Evolutionary conservation across 1,140 invertebrate species (phyloP).

Genomic region (Aphaenogaster ashmeadi): DNA sequence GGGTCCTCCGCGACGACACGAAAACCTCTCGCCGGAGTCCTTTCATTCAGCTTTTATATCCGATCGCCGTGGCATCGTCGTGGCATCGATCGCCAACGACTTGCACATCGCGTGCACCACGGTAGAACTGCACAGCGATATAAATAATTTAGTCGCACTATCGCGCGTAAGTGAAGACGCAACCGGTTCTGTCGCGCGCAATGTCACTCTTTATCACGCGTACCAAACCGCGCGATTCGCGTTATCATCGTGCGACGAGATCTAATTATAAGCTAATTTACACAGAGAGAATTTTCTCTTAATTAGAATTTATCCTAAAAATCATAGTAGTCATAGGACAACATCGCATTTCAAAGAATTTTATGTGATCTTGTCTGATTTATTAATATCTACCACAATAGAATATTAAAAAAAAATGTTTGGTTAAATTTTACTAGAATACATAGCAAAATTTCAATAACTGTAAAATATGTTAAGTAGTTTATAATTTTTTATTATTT

Average conservation of each 20-base stretch:
- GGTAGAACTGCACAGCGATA: neutral
- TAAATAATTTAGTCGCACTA: constrained; percentile 55
- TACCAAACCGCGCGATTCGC: neutral
- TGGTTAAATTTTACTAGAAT: no score
- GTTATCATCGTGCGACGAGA: neutral
- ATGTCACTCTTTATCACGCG: constrained; percentile 19
- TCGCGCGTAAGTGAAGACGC: constrained; percentile 45
- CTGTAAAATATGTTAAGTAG: no score
- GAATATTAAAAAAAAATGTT: no score
- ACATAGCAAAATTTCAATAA: no score
- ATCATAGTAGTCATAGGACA: no score
- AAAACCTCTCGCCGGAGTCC: neutral
- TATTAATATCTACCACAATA: no score
- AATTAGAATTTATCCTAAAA: no score
- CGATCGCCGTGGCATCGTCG: neutral
- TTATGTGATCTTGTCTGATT: no score
- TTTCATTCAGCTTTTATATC: constrained; percentile 44
- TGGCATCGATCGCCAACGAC: constrained; percentile 34
- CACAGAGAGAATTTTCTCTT: no score
- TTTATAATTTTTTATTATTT: no score
- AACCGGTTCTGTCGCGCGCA: neutral
- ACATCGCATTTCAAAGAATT: no score
- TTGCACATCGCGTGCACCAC: constrained; percentile 25
- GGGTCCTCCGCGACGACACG: neutral
- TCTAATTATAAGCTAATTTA: neutral